Percentiles rank a stretch among this genome's conserved stretches.
phyloP scores from a whole-genome alignment of 2,797 vertebrate species.

The Sebastolobus altivelis region DNA sequence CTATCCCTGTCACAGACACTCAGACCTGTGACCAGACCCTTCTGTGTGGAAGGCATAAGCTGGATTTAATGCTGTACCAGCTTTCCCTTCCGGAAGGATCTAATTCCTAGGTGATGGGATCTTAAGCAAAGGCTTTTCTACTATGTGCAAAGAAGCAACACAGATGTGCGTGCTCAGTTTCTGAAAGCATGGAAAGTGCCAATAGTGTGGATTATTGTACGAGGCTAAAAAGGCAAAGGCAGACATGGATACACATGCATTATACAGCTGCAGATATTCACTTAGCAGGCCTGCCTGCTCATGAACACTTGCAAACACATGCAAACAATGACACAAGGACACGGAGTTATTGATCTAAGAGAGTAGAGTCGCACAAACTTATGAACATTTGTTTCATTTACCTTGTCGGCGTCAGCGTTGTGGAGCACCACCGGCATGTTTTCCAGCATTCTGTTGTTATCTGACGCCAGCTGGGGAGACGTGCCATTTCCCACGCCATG shows the following conservation, averaged over 20 bases:
- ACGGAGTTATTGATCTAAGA: slow-evolving; percentile 7
- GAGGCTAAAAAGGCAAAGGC: slow-evolving; percentile 23
- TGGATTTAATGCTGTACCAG: slow-evolving; percentile 67
- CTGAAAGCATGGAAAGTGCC: slow-evolving; percentile 35
- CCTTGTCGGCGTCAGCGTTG: slow-evolving; percentile 89
- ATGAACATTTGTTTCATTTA: slow-evolving; percentile 69
- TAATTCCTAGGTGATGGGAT: slow-evolving; percentile 70
- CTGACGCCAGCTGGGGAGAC: slow-evolving; percentile 78
- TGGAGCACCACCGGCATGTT: slow-evolving; percentile 82
- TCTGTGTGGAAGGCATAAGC: slow-evolving; percentile 58
- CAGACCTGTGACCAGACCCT: slow-evolving; percentile 64
- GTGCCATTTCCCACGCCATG: slow-evolving; percentile 82
- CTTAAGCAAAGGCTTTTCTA: slow-evolving; percentile 54
- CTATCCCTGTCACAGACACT: slow-evolving; percentile 56
- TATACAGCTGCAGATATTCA: slow-evolving; percentile 35
- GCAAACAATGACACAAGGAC: not conserved
- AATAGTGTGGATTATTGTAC: slow-evolving; percentile 57
- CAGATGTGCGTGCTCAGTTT: slow-evolving; percentile 48
- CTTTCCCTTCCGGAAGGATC: slow-evolving; percentile 46
- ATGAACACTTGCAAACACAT: slow-evolving; percentile 11
- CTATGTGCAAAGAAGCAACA: slow-evolving; percentile 39
- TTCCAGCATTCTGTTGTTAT: slow-evolving; percentile 83
- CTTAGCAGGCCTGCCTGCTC: not conserved
- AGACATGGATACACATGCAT: slow-evolving; percentile 50
- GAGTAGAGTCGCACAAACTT: not conserved